A percentile compares a stretch with the other conserved stretches of the same genome.
Evolutionary conservation across 2,797 vertebrate species (phyloP).

Genomic region (Tinamus major): DNA sequence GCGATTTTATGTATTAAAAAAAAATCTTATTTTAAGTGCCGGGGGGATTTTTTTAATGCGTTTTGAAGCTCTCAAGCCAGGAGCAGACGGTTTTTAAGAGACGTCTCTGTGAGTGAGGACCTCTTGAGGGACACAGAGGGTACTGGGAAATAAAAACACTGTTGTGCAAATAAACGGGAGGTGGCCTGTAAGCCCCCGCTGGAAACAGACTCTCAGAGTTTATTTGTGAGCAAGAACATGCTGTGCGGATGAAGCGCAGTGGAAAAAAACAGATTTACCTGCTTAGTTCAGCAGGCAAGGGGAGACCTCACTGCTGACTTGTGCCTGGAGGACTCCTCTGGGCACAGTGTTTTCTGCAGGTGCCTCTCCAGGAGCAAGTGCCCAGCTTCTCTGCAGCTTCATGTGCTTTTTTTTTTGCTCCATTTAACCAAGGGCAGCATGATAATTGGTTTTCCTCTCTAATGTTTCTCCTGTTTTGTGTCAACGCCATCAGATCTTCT

Average conservation of each 20-base stretch:
- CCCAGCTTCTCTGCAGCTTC: neutral
- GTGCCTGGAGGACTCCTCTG: neutral
- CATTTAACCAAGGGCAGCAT: neutral
- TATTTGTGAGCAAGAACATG: neutral
- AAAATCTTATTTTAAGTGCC: neutral
- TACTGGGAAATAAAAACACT: neutral
- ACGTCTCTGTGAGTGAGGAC: too few relatives aligned
- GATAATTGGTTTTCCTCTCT: constrained; percentile 19
- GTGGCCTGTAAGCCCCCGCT: neutral
- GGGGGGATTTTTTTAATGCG: neutral
- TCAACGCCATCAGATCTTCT: neutral
- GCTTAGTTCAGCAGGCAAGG: neutral
- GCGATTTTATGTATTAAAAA: too few relatives aligned
- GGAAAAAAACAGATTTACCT: constrained; percentile 9
- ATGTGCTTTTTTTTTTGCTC: constrained; percentile 26
- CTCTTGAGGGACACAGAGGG: neutral
- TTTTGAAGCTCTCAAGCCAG: neutral
- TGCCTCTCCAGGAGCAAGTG: neutral
- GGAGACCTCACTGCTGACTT: neutral
- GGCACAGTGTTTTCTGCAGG: neutral
- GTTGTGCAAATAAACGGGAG: fast-evolving
- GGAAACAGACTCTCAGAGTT: neutral
- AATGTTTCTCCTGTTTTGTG: neutral
- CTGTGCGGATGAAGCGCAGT: neutral
- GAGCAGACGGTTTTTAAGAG: neutral